Conservation (phyloP, 1,140 invertebrate genomes). For the Zaprionus davidi region DNA sequence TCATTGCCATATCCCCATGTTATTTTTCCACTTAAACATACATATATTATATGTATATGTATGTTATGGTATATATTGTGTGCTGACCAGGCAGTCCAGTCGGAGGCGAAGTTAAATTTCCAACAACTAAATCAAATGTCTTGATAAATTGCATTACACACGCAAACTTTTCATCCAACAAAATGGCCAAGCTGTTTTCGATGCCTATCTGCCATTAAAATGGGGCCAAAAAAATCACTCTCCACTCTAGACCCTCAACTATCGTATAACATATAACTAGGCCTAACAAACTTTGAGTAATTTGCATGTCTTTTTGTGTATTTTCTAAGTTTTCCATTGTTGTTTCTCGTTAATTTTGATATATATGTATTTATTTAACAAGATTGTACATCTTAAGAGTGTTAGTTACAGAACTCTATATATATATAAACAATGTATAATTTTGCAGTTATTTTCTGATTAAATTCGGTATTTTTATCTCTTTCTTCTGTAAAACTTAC, state of each 20-base stretch:
- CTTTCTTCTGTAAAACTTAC: no score
- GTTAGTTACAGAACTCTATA: no score
- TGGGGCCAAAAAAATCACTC: slow-evolving; percentile 52
- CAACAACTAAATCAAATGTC: slow-evolving; percentile 80
- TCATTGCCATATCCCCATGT: slow-evolving; percentile 2
- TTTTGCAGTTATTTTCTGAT: no score
- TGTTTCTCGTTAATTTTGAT: no score
- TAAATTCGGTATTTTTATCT: no score
- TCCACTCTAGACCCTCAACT: neutral
- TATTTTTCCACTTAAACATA: neutral
- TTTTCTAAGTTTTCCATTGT: no score
- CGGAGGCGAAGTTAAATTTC: slow-evolving; percentile 62
- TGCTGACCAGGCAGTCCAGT: slow-evolving; percentile 5
- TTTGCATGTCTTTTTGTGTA: neutral
- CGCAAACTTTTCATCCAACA: slow-evolving; percentile 70
- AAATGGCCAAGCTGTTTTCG: slow-evolving; percentile 69
- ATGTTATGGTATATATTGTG: neutral
- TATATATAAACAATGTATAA: no score
- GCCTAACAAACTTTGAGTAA: slow-evolving; percentile 1
- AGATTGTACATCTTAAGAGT: no score
- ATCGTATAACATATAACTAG: neutral
- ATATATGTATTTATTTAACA: no score
- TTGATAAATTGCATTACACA: slow-evolving; percentile 76
- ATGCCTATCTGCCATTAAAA: slow-evolving; percentile 73
- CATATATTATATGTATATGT: neutral